Evolutionary conservation across 2,888 invertebrate genomes (phyloP), one percentile per base, ranked within the genome.

Genomic region (Euplexia lucipara): DNA sequence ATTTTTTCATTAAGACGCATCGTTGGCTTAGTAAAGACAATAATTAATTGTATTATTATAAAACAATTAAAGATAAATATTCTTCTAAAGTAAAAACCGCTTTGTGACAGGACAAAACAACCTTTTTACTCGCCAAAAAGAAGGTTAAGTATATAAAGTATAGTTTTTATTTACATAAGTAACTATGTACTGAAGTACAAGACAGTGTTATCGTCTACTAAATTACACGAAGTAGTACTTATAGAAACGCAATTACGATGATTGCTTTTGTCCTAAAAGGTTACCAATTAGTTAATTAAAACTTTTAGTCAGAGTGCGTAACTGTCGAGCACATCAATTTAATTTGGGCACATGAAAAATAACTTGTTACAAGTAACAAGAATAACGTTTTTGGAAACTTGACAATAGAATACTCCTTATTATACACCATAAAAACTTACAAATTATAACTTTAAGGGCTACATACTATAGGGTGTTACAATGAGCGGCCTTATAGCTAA

Each of bases 221-320:
- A 44, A 66, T 45, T 42, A 51, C 9, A 20, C 14, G n/a, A 41
- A 37, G 18, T 18, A 57, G 26, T 45, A 41, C 47, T 39, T 52
- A 48, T 39, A 42, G 41, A 37, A 67, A 51, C 18, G 10, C 51
- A 67, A 75, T 75, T 45, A 59, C 16, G 16, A 51, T 54, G 44
- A 75, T 71, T 48, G 53, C 37, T 14, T 39, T 51, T 41, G 51
- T 26, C 30, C 26, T 37, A 51, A 67, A 56, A 32, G 44, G 30
- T 56, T 30, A 39, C 49, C 49, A 74, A 56, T 74, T 66, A 70
- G 26, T 51, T 74, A 56, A 70, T 70, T 74, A 67, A 49, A 39
- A 66, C 32, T 34, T 65, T 67, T 45, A 63, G 37, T 39, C 16
- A 9, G 14, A 51, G 34, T 39, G 34, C 26, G 39, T 63, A 51